Percentiles rank a stretch among this genome's conserved stretches.
These are phyloP conservation scores for Pararge aegeria DNA, from an alignment of 1,140 invertebrate genomes.

Conservation along the genomic window DNA sequence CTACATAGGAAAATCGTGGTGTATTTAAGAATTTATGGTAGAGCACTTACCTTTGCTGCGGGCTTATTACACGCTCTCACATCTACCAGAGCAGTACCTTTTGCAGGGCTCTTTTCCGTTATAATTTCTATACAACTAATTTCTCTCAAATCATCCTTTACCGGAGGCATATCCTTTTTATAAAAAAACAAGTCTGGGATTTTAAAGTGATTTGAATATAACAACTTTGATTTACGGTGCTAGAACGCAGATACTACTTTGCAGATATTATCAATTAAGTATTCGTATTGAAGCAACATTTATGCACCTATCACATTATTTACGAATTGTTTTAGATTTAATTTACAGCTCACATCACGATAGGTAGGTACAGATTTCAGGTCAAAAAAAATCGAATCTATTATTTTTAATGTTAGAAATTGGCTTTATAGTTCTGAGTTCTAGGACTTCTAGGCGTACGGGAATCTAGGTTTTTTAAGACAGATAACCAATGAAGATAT, in stretches of 20 bases:
- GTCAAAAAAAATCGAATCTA: constrained; percentile 26
- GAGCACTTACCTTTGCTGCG: constrained; percentile 67
- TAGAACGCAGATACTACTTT: background rate
- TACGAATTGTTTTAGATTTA: too few species aligned
- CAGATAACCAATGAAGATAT: too few species aligned
- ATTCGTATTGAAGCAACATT: too few species aligned
- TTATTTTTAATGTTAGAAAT: constrained; percentile 3
- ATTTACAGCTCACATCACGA: too few species aligned
- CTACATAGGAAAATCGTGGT: background rate
- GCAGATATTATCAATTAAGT: too few species aligned
- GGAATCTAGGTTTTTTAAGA: too few species aligned
- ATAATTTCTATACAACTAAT: constrained; percentile 75
- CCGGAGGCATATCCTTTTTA: constrained; percentile 72
- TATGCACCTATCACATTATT: too few species aligned
- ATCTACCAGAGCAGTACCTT: constrained; percentile 71
- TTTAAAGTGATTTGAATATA: background rate
- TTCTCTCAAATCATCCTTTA: constrained; percentile 76
- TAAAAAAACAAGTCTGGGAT: constrained; percentile 3
- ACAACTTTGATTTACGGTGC: background rate
- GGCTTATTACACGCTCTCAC: constrained; percentile 79
- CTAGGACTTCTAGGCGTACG: background rate
- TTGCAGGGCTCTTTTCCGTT: constrained; percentile 70
- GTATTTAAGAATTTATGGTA: background rate
- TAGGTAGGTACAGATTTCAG: too few species aligned
- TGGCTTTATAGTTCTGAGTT: background rate